A percentile compares a stretch with the other conserved stretches of the same genome.
These are phyloP conservation scores for Phaedon cochleariae DNA, from an alignment of 2,888 invertebrate genomes.

Conservation along the genomic window DNA sequence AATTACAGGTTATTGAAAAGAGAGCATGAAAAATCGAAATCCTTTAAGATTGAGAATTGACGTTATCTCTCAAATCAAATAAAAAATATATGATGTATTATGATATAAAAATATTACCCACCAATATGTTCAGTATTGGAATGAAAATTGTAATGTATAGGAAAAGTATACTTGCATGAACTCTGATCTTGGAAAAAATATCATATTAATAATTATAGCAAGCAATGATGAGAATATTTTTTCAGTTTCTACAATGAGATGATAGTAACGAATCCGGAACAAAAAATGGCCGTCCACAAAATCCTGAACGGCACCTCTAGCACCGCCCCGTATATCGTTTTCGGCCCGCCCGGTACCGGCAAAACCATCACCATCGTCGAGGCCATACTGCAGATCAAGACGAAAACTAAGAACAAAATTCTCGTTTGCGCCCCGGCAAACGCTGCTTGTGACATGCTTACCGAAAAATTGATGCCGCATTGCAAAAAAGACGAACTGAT, in stretches of 20 bases:
- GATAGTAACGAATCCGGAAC: slow-evolving; percentile 68
- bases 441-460: slow-evolving; percentile 75
- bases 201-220: no score
- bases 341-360: slow-evolving; percentile 88
- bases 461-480: slow-evolving; percentile 56
- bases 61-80: no score
- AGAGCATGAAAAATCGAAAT: no score
- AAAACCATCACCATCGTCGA: slow-evolving; percentile 80
- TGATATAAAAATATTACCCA: no score
- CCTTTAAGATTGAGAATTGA: no score
- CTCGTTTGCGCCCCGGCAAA: slow-evolving; percentile 77
- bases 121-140: no score
- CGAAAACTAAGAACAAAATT: slow-evolving; percentile 62
- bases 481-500: slow-evolving; percentile 56
- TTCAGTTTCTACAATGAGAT: slow-evolving; percentile 55
- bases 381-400: slow-evolving; percentile 66
- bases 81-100: no score
- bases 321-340: slow-evolving; percentile 80
- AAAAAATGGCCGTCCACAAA: slow-evolving; percentile 72
- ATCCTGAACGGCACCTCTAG: slow-evolving; percentile 71
- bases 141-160: no score
- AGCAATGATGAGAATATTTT: no score
- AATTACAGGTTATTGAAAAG: no score
- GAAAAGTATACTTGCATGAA: no score
- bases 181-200: no score